Percentiles rank a stretch among this genome's conserved stretches.
Evolutionary conservation across 2,888 invertebrate genomes (phyloP).

Genomic region (Patella caerulea): DNA sequence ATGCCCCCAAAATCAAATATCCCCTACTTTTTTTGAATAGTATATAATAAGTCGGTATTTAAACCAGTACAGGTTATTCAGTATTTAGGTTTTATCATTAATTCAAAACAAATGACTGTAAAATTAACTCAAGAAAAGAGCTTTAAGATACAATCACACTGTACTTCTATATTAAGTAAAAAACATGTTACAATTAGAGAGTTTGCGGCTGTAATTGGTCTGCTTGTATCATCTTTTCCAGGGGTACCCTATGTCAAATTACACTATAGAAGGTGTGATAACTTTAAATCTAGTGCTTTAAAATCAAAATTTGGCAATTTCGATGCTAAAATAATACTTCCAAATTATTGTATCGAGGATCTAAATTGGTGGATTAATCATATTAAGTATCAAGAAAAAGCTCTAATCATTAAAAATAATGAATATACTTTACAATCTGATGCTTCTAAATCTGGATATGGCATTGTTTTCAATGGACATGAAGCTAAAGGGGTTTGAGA

Average conservation of each 20-base stretch:
- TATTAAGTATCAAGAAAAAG: not conserved
- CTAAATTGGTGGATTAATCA: slow-evolving; percentile 17
- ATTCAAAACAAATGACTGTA: slow-evolving; percentile 26
- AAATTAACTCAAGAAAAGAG: slow-evolving; percentile 37
- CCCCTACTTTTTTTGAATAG: too few relatives aligned
- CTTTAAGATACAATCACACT: not conserved
- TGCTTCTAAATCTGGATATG: slow-evolving; percentile 5
- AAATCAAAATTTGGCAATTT: not conserved
- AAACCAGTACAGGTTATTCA: slow-evolving; percentile 17
- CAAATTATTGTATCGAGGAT: not conserved
- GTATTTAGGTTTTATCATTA: slow-evolving; percentile 16
- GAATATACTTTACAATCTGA: not conserved
- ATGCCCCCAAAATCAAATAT: too few relatives aligned
- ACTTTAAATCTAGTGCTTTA: not conserved
- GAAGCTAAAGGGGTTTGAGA: slow-evolving; percentile 10
- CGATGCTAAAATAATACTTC: not conserved
- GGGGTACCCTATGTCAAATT: not conserved
- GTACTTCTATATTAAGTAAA: not conserved
- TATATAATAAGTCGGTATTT: not conserved
- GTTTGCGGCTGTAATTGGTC: slow-evolving; percentile 10
- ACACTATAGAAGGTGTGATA: not conserved
- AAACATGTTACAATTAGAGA: slow-evolving; percentile 4
- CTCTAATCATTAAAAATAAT: not conserved
- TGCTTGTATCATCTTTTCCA: slow-evolving; percentile 4
- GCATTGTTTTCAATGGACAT: not conserved